Conservation (phyloP, 2,797 vertebrate genomes). For the Philypnodon macrostomus region DNA sequence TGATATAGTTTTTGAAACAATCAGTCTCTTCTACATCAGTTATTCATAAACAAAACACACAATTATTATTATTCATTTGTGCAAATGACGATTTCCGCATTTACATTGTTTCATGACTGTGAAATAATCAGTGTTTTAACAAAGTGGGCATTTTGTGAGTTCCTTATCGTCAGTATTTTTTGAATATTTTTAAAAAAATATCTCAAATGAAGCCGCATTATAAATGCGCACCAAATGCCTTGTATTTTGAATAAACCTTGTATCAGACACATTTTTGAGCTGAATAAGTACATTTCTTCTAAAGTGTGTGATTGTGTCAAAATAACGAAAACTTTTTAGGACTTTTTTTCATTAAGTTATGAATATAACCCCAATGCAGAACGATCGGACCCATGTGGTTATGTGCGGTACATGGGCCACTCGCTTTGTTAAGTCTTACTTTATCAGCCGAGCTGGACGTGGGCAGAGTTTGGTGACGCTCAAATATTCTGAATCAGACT, state of each 20-base stretch:
- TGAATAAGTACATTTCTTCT: no score
- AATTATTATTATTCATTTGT: conserved; percentile 72
- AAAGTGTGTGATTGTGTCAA: no score
- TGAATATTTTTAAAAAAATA: conserved; percentile 36
- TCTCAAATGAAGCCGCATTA: conserved; percentile 63
- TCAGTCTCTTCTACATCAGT: conserved; percentile 71
- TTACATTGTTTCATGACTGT: conserved; percentile 71
- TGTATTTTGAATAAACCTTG: conserved; percentile 79
- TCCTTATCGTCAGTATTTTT: conserved; percentile 60
- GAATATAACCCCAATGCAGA: no score
- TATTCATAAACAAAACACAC: conserved; percentile 78
- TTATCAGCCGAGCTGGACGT: conserved; percentile 75
- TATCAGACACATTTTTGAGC: conserved; percentile 70
- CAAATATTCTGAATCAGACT: conserved; percentile 91
- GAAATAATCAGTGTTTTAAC: conserved; percentile 73
- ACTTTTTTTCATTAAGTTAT: no score
- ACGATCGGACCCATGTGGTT: not conserved
- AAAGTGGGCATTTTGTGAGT: conserved; percentile 75
- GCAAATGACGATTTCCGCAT: conserved; percentile 63
- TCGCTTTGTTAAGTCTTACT: conserved; percentile 55
- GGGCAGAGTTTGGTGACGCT: conserved; percentile 86
- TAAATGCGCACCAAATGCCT: conserved; percentile 78
- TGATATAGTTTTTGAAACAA: conserved; percentile 71
- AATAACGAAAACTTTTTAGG: no score
- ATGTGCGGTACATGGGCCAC: not conserved